Evolutionary conservation across 2,797 vertebrate genomes (phyloP), one percentile per base, ranked within the genome.

Genomic region (Protonibea diacanthus): DNA sequence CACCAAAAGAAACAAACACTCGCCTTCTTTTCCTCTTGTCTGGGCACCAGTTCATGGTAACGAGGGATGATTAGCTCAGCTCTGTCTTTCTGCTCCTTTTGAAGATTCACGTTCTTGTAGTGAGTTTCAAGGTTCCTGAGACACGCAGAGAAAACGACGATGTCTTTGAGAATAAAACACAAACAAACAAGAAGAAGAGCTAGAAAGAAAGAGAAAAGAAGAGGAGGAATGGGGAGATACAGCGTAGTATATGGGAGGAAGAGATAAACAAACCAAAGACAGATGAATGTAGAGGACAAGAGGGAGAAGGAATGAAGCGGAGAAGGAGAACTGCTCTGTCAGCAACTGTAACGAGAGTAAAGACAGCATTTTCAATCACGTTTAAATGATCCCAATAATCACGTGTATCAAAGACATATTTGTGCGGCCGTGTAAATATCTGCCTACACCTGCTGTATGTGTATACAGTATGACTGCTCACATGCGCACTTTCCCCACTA

Each of bases 31-130:
- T 93, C 81, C 76, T 93, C 93, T 74, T 91, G 89, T 62, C 83
- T 73, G 20, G 87, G 53, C 48, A 96, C 88, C 77, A 94, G 82
- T 74, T 96, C 94, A 45, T 94, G 91, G 86, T 96, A 95, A 45
- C 89, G 88, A 76, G 95, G 95, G 74, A 96, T 79, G 77, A 90
- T 84, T 64, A 94, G 90, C 80, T 94, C 94, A 40, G 87, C 55
- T 82, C 77, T 88, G 81, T 69, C 91, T 74, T 57, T 90, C 73
- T 92, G 87, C 65, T 95, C 93, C 87, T 88, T 95, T 86, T 91
- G 93, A 84, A 95, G 84, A 83, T 96, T 97, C 86, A 96, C 71
- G 53, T 97, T 96, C 91, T 96, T 95, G 86, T 93, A 96, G 73
- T 71, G 69, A 47, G 89, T 60, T 75, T 79, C 53, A 64, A 82